Conservation (phyloP, 2,797 vertebrate genomes). For the Gadopsis marmoratus region DNA sequence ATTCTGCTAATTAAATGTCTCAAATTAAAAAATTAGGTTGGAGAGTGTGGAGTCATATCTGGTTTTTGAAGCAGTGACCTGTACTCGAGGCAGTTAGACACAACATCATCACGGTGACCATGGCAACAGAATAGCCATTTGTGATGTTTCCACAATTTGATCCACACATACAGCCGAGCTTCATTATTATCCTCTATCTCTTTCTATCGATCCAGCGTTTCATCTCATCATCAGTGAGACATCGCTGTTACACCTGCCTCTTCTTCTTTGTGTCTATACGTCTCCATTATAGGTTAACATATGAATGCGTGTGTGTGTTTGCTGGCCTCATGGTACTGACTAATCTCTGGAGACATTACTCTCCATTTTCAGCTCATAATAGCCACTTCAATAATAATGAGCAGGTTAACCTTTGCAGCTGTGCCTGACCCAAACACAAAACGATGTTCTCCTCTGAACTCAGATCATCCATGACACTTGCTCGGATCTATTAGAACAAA, state of each 20-base stretch:
- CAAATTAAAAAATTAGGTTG: background rate
- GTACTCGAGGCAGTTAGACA: constrained; percentile 17
- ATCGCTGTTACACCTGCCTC: background rate
- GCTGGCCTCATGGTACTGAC: background rate
- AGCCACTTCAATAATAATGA: constrained; percentile 50
- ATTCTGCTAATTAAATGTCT: background rate
- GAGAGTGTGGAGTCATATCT: constrained; percentile 1
- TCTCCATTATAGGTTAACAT: background rate
- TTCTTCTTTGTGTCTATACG: background rate
- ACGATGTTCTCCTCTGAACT: background rate
- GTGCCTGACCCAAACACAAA: constrained; percentile 25
- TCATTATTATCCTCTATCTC: constrained; percentile 35
- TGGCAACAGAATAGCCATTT: constrained; percentile 57
- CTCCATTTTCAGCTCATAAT: constrained; percentile 39
- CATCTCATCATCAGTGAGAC: constrained; percentile 3
- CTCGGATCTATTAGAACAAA: constrained; percentile 18
- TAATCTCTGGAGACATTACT: background rate
- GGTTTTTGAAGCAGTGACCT: constrained; percentile 39
- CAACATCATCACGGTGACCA: constrained; percentile 58
- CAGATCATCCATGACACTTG: background rate
- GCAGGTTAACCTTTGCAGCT: constrained; percentile 48
- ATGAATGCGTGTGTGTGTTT: background rate
- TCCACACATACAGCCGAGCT: constrained; percentile 13
- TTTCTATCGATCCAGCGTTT: constrained; percentile 46
- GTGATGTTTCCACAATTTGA: constrained; percentile 44